These are phyloP conservation scores for Fopius arisanus DNA, from an alignment of 1,140 invertebrate genomes.

Conservation along the genomic window DNA sequence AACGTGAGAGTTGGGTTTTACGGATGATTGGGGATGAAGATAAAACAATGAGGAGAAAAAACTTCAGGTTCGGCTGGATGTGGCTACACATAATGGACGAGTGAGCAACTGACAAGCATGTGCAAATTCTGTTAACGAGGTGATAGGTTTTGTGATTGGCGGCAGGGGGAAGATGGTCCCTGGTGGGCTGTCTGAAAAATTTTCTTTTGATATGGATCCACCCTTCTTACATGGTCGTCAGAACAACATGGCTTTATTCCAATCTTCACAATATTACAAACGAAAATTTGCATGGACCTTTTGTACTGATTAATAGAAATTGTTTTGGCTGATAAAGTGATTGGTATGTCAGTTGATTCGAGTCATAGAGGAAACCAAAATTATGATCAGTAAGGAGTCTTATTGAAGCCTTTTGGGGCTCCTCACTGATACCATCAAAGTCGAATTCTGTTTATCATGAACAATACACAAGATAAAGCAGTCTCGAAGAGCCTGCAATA, in stretches of 20 bases:
- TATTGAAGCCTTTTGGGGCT: not conserved
- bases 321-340: not conserved
- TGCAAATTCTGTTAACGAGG: constrained; percentile 62
- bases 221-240: constrained; percentile 13
- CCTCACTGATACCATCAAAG: constrained; percentile 37
- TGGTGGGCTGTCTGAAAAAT: not conserved
- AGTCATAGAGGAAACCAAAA: constrained; percentile 25
- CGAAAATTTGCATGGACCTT: not conserved
- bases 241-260: not conserved
- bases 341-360: not conserved
- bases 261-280: not conserved
- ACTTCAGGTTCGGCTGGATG: too few species aligned
- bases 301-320: too few species aligned
- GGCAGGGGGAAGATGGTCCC: constrained; percentile 45
- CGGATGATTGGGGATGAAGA: constrained; percentile 10
- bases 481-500: constrained; percentile 60
- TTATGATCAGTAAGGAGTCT: constrained; percentile 36
- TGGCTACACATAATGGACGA: constrained; percentile 45
- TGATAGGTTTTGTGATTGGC: constrained; percentile 31
- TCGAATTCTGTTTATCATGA: constrained; percentile 63
- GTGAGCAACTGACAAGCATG: constrained; percentile 56
- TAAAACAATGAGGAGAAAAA: not conserved
- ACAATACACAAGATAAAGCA: constrained; percentile 63
- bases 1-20: not conserved
- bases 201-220: constrained; percentile 23